These are phyloP conservation scores for Caenorhabditis elegans DNA, from an alignment of 1,140 invertebrate genomes.

Conservation along the genomic window WBcel235 BX284602.5:3253001-3253500, in stretches of 20 bases:
- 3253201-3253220: slow-evolving; percentile 84
- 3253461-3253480: slow-evolving; percentile 13
- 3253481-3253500: slow-evolving; percentile 49
- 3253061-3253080: neutral
- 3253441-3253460: slow-evolving; percentile 33
- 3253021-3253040: too few relatives aligned
- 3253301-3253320: slow-evolving; percentile 78
- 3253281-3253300: slow-evolving; percentile 43
- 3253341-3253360: slow-evolving; percentile 71
- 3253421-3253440: slow-evolving; percentile 40
- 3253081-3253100: neutral
- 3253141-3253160: slow-evolving; percentile 82
- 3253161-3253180: slow-evolving; percentile 92
- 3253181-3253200: slow-evolving; percentile 86
- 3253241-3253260: slow-evolving; percentile 83
- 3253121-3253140: slow-evolving; percentile 71
- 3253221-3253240: slow-evolving; percentile 81
- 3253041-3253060: too few relatives aligned
- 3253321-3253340: slow-evolving; percentile 83
- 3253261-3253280: slow-evolving; percentile 74
- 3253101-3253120: neutral
- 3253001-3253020: too few relatives aligned
- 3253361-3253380: slow-evolving; percentile 35
- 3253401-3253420: slow-evolving; percentile 33
- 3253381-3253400: neutral